A percentile compares a stretch with the other conserved stretches of the same genome.
These are phyloP conservation scores for Carapus acus DNA, from an alignment of 2,797 vertebrate species.

Conservation along the genomic window DNA sequence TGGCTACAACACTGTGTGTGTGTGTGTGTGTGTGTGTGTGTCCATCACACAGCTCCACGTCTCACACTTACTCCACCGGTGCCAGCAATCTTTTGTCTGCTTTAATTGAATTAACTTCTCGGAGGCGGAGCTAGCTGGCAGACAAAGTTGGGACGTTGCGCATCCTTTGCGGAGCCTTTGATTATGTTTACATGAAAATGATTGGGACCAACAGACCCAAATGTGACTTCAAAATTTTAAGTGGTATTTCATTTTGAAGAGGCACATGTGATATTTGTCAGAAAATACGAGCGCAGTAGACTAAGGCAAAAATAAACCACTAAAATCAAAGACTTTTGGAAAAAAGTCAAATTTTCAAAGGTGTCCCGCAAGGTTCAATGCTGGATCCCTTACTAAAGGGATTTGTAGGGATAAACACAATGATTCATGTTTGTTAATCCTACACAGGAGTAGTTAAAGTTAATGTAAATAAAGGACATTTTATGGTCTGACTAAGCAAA, in stretches of 20 bases:
- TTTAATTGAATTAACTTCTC: slow-evolving; percentile 65
- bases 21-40: too few relatives aligned
- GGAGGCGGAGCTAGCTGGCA: slow-evolving; percentile 46
- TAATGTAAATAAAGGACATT: not conserved
- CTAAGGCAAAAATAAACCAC: slow-evolving; percentile 4
- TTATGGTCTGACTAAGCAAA: slow-evolving; percentile 27
- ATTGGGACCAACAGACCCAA: slow-evolving; percentile 7
- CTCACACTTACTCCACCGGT: slow-evolving; percentile 55
- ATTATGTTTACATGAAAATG: slow-evolving; percentile 46
- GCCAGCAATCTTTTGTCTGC: slow-evolving; percentile 55
- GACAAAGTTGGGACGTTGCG: slow-evolving; percentile 36
- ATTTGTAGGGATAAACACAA: too few relatives aligned
- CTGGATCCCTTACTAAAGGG: too few relatives aligned
- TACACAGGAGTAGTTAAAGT: not conserved
- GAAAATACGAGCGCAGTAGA: slow-evolving; percentile 2
- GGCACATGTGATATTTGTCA: slow-evolving; percentile 14
- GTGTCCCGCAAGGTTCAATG: too few relatives aligned
- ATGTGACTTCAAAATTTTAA: slow-evolving; percentile 28
- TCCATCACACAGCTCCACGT: slow-evolving; percentile 44
- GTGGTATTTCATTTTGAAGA: slow-evolving; percentile 18
- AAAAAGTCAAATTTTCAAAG: too few relatives aligned
- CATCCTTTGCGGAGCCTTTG: slow-evolving; percentile 37
- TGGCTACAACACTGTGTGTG: slow-evolving; percentile 40
- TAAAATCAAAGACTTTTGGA: too few relatives aligned
- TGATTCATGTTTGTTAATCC: not conserved